phyloP scores from a whole-genome alignment of 2,888 invertebrate genomes.

The Zonitis immaculata region DNA sequence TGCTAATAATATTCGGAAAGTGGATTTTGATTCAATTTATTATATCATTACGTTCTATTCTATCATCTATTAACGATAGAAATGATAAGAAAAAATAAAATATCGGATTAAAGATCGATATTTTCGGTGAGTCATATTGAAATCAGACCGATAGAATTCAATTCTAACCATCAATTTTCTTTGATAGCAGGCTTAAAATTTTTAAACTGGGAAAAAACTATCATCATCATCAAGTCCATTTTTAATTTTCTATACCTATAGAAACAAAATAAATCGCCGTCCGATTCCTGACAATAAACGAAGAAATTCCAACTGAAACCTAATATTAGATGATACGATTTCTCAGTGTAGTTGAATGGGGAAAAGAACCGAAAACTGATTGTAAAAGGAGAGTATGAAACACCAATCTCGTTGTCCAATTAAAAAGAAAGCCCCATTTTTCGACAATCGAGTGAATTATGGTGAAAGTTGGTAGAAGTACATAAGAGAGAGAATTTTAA shows the following conservation, averaged over 20 bases:
- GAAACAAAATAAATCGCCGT: too few species aligned
- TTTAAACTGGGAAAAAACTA: too few species aligned
- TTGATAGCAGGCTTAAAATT: too few species aligned
- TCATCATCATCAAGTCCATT: too few species aligned
- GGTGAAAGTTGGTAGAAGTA: conserved; percentile 19
- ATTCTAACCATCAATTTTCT: not conserved
- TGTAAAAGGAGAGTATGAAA: conserved; percentile 12
- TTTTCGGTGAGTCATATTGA: not conserved
- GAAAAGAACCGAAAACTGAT: not conserved
- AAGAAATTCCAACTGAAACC: not conserved
- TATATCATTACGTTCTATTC: not conserved
- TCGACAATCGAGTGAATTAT: conserved; percentile 30
- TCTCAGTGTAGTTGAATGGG: not conserved
- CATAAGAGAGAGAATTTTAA: not conserved
- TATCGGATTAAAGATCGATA: not conserved
- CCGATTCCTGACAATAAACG: too few species aligned
- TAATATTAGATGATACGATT: not conserved
- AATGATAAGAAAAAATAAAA: not conserved
- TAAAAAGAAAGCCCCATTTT: conserved; percentile 29
- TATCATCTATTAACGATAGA: not conserved
- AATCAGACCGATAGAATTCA: not conserved
- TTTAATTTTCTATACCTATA: too few species aligned
- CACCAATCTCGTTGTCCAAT: conserved; percentile 27
- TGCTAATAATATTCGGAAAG: not conserved
- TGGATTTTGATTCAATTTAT: not conserved